These are phyloP conservation scores for Vidua macroura DNA, from an alignment of 2,113 vertebrate species.

Conservation along the genomic window DNA sequence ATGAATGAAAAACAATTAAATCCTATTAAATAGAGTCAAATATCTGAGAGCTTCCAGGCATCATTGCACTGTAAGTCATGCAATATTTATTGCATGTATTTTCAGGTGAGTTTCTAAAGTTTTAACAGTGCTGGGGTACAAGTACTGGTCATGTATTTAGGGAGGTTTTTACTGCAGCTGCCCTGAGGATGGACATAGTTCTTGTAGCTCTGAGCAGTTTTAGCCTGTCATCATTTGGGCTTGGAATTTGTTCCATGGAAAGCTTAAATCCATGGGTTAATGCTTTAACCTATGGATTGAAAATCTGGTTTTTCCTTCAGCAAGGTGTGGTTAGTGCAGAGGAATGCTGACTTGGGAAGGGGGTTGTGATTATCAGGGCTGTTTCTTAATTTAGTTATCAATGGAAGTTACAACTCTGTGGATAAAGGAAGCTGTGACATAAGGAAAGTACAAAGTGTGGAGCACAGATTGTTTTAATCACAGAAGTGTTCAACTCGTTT, in stretches of 20 bases:
- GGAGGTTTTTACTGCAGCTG: not conserved
- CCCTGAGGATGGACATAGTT: rapidly evolving
- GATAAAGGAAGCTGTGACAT: not conserved
- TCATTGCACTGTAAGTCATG: not conserved
- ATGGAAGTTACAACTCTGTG: not conserved
- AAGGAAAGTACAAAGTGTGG: not conserved
- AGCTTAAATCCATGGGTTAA: not conserved
- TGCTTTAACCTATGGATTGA: not conserved
- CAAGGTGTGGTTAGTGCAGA: not conserved
- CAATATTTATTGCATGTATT: not conserved
- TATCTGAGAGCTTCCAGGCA: not conserved
- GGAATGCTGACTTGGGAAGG: not conserved
- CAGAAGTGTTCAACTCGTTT: not conserved
- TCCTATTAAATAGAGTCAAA: not conserved
- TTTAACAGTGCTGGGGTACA: not conserved
- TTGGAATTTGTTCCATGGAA: not conserved
- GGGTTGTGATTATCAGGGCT: not conserved
- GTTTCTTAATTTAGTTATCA: not conserved
- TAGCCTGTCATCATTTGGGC: not conserved
- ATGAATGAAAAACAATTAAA: not conserved
- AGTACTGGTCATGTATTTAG: not conserved
- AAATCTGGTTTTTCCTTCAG: not conserved
- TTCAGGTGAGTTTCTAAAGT: not conserved
- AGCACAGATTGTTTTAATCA: conserved; percentile 37
- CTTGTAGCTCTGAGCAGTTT: not conserved